Base-by-base conservation (phyloP, 2,888 invertebrate genomes). In the Crossocerus cetratus region DNA sequence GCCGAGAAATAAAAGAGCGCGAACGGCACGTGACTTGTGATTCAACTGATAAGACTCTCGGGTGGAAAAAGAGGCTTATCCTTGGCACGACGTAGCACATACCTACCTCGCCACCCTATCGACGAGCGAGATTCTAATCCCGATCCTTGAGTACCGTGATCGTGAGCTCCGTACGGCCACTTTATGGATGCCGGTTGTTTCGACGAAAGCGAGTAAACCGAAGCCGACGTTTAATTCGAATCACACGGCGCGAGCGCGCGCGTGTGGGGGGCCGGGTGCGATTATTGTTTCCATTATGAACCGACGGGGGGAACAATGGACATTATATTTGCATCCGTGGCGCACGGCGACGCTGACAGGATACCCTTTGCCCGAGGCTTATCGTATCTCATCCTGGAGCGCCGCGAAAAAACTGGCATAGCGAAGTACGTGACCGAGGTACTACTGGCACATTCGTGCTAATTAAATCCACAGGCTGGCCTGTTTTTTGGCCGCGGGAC, bases 1-100 rank as follows among this genome's bases (percentile, higher is more conserved):
- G 69, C 65, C 74, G 77, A 68, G 65, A 56, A 73, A 69, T 66
- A 71, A 63, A 63, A 49, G 43, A 43, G 23, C 42, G 20, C 16
- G 55, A 63, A 22, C 23, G 16, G 32, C 16, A n/a, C 44, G 42
- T 16, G 5, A 3, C 45, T 14, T 13, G 8, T 49, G 57, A 61
- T 62, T 54, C 42, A 23, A 32, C 21, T 2, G 32, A 23, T 21
- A 56, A 20, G 16, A 18, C n/a, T 14, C 49, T 16, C 14, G 8
- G 42, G 13, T 5, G 20, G 23, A 32, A 66, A 42, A 14, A 2
- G 20, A 57, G 42, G 13, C 16, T 3, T 74, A 74, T 68, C 61
- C 72, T 72, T 65, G 64, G 45, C 54, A 61, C 42, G 45, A 65
- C 44, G 53, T 54, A 44, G 32, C 32, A 32, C 32, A 32, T 3